Percentiles rank a stretch among this genome's conserved stretches.
These are phyloP conservation scores for Rhynchonycteris naso DNA, from an alignment of 2,797 vertebrate genomes.

Conservation along the genomic window DNA sequence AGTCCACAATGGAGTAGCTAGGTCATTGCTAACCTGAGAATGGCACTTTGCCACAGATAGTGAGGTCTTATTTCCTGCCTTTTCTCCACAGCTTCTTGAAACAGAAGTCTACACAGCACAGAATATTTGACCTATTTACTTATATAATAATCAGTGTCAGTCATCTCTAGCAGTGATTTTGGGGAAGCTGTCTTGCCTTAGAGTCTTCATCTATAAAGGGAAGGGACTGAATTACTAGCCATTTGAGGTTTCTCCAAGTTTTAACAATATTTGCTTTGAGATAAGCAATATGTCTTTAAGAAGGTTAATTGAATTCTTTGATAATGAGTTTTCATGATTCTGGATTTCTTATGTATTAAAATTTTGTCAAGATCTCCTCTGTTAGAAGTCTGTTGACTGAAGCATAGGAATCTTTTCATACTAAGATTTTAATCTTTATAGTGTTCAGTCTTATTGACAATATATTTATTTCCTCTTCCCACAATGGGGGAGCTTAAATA, in stretches of 20 bases:
- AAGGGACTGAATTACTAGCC: background rate
- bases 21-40: background rate
- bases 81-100: background rate
- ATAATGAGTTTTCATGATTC: constrained; percentile 27
- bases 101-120: background rate
- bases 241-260: background rate
- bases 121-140: constrained; percentile 2
- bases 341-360: constrained; percentile 18
- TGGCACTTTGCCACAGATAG: background rate
- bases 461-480: background rate
- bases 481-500: background rate
- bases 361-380: background rate
- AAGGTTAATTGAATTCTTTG: constrained; percentile 12
- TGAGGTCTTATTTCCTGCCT: background rate
- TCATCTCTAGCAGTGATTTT: background rate
- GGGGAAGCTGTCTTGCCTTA: constrained; percentile 1
- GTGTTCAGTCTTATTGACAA: background rate
- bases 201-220: background rate
- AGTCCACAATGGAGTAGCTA: background rate
- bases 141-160: background rate
- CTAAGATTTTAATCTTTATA: background rate
- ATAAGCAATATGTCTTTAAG: constrained; percentile 24
- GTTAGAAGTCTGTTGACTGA: background rate
- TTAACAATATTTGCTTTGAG: constrained; percentile 28
- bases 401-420: constrained; percentile 2